These are phyloP conservation scores for Callitettix versicolor DNA, from an alignment of 1,140 invertebrate genomes.

Conservation along the genomic window DNA sequence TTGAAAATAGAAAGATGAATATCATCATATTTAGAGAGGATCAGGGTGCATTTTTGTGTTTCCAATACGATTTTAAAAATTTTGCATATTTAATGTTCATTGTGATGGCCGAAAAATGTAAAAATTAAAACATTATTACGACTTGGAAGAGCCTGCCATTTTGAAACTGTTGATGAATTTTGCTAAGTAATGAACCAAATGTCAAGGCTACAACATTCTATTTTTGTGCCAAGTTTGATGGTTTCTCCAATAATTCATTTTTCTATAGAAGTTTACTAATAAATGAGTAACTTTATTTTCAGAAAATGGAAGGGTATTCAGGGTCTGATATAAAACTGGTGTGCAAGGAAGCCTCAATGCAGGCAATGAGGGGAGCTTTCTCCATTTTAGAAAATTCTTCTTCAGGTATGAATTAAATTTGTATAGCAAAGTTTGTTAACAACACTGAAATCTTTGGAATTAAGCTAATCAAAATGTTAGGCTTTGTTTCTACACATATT, in stretches of 20 bases:
- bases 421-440: no score
- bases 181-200: background rate
- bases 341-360: slow-evolving; percentile 78
- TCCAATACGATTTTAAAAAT: no score
- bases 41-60: no score
- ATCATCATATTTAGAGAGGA: no score
- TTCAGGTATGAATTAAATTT: no score
- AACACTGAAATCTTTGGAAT: no score
- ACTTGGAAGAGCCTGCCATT: background rate
- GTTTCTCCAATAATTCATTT: background rate
- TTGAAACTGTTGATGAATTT: background rate
- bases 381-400: no score
- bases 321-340: slow-evolving; percentile 80
- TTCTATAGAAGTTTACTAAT: background rate
- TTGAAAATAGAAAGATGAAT: no score
- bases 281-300: slow-evolving; percentile 20
- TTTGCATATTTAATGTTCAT: no score
- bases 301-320: slow-evolving; percentile 67
- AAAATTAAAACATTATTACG: background rate
- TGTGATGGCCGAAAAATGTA: background rate
- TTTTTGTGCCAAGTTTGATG: background rate
- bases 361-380: slow-evolving; percentile 41
- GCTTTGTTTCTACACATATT: no score
- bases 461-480: no score
- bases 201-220: background rate